phyloP scores from a whole-genome alignment of 2,113 vertebrate genomes.

The Gila orcuttii region DNA sequence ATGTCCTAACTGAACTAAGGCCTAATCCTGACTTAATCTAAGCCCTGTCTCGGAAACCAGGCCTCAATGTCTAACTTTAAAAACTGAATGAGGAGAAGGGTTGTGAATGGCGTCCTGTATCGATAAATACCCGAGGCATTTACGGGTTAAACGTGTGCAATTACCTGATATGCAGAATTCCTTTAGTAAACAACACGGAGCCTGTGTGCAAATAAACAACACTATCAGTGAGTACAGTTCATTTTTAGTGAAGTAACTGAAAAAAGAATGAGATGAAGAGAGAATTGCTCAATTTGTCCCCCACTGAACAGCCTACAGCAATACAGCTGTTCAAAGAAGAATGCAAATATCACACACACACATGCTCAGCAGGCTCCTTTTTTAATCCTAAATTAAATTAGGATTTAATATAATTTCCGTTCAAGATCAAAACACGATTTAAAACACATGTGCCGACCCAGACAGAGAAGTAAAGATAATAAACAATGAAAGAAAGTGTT shows the following conservation, averaged over 20 bases:
- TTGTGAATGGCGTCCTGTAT: no score
- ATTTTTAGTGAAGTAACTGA: background rate
- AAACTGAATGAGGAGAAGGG: no score
- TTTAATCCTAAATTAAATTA: conserved; percentile 2
- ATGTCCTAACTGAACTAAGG: no score
- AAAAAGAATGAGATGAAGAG: background rate
- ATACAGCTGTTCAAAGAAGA: conserved; percentile 8
- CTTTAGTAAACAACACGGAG: background rate
- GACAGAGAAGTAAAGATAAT: background rate
- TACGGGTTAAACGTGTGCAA: background rate
- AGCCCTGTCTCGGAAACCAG: no score
- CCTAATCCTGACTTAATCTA: no score
- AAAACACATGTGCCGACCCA: background rate
- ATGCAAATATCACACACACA: background rate
- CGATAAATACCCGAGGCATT: no score
- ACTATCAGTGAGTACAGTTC: background rate
- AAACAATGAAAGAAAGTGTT: conserved; percentile 6
- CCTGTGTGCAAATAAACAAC: background rate
- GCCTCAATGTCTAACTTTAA: no score
- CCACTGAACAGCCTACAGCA: conserved; percentile 18
- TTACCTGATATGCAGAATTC: background rate
- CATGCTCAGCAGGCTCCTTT: background rate
- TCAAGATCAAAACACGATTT: background rate
- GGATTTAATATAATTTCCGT: background rate
- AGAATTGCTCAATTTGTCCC: conserved; percentile 18